Conservation (phyloP, 2,797 vertebrate species). For the Tapera naevia region DNA sequence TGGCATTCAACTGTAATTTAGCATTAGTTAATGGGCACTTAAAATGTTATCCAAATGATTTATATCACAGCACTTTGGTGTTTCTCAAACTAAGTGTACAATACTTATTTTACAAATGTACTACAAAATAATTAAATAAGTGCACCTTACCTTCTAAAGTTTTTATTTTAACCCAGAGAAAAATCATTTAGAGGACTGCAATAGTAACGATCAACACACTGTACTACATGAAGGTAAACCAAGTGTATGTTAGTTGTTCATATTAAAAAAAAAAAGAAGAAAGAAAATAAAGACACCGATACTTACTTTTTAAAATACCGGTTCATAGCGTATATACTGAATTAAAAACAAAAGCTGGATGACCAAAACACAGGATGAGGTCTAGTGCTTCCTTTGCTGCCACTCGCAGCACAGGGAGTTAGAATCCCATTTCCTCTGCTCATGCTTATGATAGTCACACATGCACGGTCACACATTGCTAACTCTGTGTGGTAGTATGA, state of each 20-base stretch:
- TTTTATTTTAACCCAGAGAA: conserved; percentile 74
- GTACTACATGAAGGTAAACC: conserved; percentile 54
- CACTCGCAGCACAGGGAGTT: conserved; percentile 30
- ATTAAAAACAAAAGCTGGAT: conserved; percentile 75
- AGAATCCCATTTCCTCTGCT: conserved; percentile 7
- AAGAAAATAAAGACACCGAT: conserved; percentile 69
- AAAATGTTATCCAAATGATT: conserved; percentile 76
- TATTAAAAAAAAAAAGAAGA: conserved; percentile 4
- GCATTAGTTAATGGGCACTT: conserved; percentile 79
- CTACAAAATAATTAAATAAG: conserved; percentile 76
- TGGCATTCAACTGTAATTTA: conserved; percentile 76
- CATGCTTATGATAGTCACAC: conserved; percentile 44
- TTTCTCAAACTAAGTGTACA: conserved; percentile 73
- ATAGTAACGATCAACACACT: conserved; percentile 65
- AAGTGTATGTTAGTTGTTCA: conserved; percentile 47
- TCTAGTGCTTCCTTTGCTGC: conserved; percentile 31
- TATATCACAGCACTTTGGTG: conserved; percentile 62
- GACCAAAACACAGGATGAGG: conserved; percentile 70
- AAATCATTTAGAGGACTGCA: conserved; percentile 73
- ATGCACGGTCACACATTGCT: conserved; percentile 27
- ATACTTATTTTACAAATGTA: conserved; percentile 71
- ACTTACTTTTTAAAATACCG: conserved; percentile 81
- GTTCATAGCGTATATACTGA: conserved; percentile 79
- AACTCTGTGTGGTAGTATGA: not conserved
- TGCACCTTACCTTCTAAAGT: conserved; percentile 79